Evolutionary conservation across 1,140 invertebrate genomes (phyloP).

Genomic region (Anastrepha ludens): DNA sequence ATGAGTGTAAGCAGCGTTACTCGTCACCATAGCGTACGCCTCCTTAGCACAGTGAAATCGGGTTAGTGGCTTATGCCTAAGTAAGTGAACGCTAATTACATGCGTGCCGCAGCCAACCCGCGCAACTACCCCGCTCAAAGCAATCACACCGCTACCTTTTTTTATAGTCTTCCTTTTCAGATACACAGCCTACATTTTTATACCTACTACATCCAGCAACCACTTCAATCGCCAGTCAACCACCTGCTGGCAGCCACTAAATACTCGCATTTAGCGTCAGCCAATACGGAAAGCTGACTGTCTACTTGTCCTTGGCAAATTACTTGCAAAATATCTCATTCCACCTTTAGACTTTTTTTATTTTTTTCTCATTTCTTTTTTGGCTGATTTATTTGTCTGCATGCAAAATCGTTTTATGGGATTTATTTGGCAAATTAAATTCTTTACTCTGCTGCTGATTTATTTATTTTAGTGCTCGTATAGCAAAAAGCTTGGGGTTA

Average conservation of each 20-base stretch:
- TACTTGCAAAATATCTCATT: background rate
- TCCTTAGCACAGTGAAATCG: background rate
- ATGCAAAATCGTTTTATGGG: background rate
- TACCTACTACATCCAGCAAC: background rate
- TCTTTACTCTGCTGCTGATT: background rate
- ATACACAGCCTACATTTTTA: background rate
- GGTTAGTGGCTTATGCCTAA: conserved; percentile 34
- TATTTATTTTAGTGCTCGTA: background rate
- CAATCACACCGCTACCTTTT: background rate
- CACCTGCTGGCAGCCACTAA: conserved; percentile 1
- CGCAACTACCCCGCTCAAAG: background rate
- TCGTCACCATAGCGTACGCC: background rate
- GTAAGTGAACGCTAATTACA: conserved; percentile 45
- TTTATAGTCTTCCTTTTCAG: background rate
- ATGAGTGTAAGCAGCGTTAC: background rate
- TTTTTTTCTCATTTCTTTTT: background rate
- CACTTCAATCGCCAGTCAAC: conserved; percentile 22
- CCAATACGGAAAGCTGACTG: background rate
- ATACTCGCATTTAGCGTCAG: conserved; percentile 17
- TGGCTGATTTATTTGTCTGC: background rate
- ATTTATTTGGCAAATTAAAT: background rate
- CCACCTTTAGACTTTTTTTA: background rate
- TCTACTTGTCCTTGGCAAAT: background rate
- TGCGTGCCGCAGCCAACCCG: background rate
- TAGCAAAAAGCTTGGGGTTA: no score